A percentile compares a stretch with the other conserved stretches of the same genome.
Evolutionary conservation across 1,140 invertebrate genomes (phyloP).

Genomic region (Lutraria rhynchaena): DNA sequence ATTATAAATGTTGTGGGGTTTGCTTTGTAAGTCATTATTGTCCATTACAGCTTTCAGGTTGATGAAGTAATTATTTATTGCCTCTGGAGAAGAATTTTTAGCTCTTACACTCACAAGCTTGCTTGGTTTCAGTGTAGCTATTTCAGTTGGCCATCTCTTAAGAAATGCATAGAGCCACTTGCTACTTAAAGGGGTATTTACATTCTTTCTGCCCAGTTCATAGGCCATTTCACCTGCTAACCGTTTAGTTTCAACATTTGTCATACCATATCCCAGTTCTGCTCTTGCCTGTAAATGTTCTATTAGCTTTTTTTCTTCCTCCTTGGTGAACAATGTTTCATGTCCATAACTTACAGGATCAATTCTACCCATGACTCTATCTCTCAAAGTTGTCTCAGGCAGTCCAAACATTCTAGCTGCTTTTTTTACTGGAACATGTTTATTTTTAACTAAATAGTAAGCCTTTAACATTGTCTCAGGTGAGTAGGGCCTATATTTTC

Average conservation of each 20-base stretch:
- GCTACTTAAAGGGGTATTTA: neutral
- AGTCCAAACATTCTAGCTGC: conserved; percentile 10
- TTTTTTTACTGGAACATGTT: neutral
- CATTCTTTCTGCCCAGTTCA: neutral
- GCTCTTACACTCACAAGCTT: neutral
- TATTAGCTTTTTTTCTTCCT: conserved; percentile 12
- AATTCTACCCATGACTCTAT: neutral
- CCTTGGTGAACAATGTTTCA: neutral
- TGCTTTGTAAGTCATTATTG: neutral
- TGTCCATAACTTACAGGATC: neutral
- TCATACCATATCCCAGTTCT: neutral
- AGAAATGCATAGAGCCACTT: conserved; percentile 30
- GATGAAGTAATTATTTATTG: neutral
- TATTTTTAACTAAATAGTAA: neutral
- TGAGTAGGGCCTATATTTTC: no score
- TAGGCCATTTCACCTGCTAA: neutral
- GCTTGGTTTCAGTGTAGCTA: neutral
- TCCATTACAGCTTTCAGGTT: neutral
- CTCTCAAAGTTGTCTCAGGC: neutral
- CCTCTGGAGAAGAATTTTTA: neutral
- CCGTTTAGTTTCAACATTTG: neutral
- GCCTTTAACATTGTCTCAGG: no score
- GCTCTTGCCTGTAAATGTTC: neutral
- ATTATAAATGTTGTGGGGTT: neutral
- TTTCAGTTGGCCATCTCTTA: neutral